Base-by-base conservation (phyloP, 2,113 vertebrate genomes). In the Verasper variegatus region DNA sequence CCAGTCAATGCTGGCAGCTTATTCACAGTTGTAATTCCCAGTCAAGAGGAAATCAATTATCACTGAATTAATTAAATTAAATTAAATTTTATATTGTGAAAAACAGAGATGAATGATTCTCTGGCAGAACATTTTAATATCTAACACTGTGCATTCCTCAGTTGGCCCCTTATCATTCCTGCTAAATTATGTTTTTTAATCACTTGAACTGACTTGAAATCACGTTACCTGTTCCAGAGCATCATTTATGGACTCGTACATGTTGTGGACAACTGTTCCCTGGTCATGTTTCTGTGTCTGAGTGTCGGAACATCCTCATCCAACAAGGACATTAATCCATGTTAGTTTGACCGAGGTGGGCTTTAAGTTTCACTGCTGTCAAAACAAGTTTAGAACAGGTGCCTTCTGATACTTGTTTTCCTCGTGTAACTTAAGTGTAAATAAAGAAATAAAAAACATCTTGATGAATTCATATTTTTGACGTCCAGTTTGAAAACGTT, bases 31-130 rank as follows among this genome's bases (percentile, higher is more conserved):
- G 40, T 15, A 45, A 58, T 68, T 81, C 52, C 21, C 52, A 63
- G 26, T 23, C 15, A 71, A 37, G 51, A 62, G 61, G 40, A 74
- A 85, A 77, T 82, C 65, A 67, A 61, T 82, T 68, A 71, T 70
- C 62, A 59, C 57, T 20, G 58, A 74, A 72, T n/a, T n/a, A n/a
- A n/a, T n/a, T n/a, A n/a, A n/a, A n/a, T n/a, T n/a, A n/a, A n/a
- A n/a, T n/a, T n/a, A n/a, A n/a, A n/a, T n/a, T n/a, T 31, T 15
- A 55, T 4, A 8, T 23, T 58, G 64, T 24, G 57, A 80, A 31
- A 57, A 57, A 24, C 31, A 49, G n/a, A 11, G 31, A 55, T 13
- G 5, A 47, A 47, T 47, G 45, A 17, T 14, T 10, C 24, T 26
- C 18, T 12, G 26, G 31, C 23, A 58, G 31, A 40, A 40, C 17